Base-by-base conservation (phyloP, 2,888 invertebrate genomes). In the Pristionchus arcanus region DNA sequence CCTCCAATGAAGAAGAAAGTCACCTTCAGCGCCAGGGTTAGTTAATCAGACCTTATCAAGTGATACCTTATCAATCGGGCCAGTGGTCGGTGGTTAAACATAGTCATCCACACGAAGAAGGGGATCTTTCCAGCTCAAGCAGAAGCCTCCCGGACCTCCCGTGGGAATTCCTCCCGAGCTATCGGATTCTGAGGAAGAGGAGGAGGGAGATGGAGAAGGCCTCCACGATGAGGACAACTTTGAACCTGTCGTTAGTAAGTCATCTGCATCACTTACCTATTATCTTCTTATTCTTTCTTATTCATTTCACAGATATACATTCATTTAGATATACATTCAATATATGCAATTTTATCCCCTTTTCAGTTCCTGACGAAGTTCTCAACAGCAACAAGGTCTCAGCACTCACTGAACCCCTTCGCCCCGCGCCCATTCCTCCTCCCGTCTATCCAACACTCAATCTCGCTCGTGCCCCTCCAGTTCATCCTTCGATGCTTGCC, bases 131-230 rank as follows among this genome's bases (percentile, higher is more conserved):
- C 86, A 86, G 86, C 21, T 49, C 13, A 66, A 86, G 66, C 34
- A 7, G 9, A 71, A 55, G 59, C 92, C 92, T 0, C 92, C 92
- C 31, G 94, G 94, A n/a, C 93, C 93, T 16, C 94, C 94, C 7
- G 92, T 92, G 53, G 94, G 94, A 84, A 49, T 91, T 25, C 93
- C 94, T 16, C 93, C 92, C 2, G 90, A 89, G 31, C 90, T 92
- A 37, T 92, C 93, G 31, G 93, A 93, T 87, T 92, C 92, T 37
- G 94, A 93, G 53, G 92, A 92, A n/a, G 93, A 92, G 21, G 49
- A 86, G 7, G 55, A 86, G 19, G 74, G 53, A 63, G 63, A 66
- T 28, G 81, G 42, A 13, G 71, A 37, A 13, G 19, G 31, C 7
- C 55, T 88, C 11, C 87, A 88, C 34, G 74, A 88, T 42, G 87